Evolutionary conservation across 1,140 invertebrate genomes (phyloP).

Genomic region (Formica exsecta): DNA sequence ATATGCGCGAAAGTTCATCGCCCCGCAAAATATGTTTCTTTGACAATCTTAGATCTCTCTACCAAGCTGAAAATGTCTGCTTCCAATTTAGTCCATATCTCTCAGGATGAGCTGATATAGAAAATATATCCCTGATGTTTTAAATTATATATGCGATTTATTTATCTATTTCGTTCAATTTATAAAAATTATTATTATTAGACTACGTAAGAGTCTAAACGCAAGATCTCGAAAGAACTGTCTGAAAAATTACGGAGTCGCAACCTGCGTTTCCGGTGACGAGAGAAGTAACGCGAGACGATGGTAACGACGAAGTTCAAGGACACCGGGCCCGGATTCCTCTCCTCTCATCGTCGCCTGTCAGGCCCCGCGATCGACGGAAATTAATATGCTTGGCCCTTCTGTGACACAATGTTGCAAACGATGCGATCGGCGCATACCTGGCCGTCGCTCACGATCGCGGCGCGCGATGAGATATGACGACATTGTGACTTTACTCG

Average conservation of each 20-base stretch:
- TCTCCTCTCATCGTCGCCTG: constrained; percentile 55
- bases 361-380: constrained; percentile 39
- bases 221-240: too few relatives aligned
- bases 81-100: not conserved
- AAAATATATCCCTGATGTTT: not conserved
- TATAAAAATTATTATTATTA: not conserved
- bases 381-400: constrained; percentile 62
- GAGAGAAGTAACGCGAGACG: not conserved
- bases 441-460: constrained; percentile 42
- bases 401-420: constrained; percentile 61
- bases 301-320: constrained; percentile 43
- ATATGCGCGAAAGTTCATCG: constrained; percentile 38
- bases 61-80: not conserved
- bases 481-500: constrained; percentile 63
- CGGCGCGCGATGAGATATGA: constrained; percentile 51
- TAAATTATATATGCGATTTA: not conserved
- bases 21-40: not conserved
- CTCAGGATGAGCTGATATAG: not conserved
- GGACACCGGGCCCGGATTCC: constrained; percentile 53
- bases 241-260: not conserved
- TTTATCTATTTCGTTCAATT: not conserved
- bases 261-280: constrained; percentile 19
- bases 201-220: too few relatives aligned
- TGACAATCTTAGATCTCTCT: constrained; percentile 37
- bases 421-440: constrained; percentile 57